A percentile compares a stretch with the other conserved stretches of the same genome.
phyloP scores from a whole-genome alignment of 2,888 invertebrate genomes.

The Drosophila emarginata region DNA sequence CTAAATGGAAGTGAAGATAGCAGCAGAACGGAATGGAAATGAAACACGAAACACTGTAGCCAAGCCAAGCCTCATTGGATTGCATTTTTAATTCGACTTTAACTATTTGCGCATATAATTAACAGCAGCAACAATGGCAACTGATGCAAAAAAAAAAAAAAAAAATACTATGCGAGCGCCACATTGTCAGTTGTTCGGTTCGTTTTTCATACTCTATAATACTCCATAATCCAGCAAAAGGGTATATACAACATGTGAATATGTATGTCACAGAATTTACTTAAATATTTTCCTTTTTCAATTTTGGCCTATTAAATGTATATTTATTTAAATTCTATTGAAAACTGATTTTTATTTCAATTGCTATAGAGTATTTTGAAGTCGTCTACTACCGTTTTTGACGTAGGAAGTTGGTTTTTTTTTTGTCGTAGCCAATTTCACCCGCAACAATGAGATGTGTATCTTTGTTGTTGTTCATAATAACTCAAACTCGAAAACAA shows the following conservation, averaged over 20 bases:
- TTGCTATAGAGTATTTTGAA: background rate
- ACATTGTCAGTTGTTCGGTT: constrained; percentile 25
- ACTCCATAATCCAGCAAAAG: background rate
- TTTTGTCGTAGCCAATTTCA: constrained; percentile 56
- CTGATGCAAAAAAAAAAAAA: constrained; percentile 15
- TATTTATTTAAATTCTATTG: no score
- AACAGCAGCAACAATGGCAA: constrained; percentile 22
- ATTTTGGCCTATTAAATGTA: no score
- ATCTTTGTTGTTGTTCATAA: constrained; percentile 1
- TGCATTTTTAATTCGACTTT: constrained; percentile 62
- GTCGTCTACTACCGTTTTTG: background rate
- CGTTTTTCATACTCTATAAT: background rate
- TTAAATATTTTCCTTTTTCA: no score
- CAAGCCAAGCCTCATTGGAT: constrained; percentile 42
- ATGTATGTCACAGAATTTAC: no score
- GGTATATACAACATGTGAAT: background rate
- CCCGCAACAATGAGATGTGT: constrained; percentile 56
- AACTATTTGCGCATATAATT: constrained; percentile 67
- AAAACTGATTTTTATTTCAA: no score
- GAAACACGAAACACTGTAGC: constrained; percentile 7
- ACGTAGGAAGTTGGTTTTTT: background rate
- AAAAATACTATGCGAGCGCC: constrained; percentile 38
- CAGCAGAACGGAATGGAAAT: constrained; percentile 11
- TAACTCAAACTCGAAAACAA: constrained; percentile 8
- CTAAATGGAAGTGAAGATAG: no score